These are phyloP conservation scores for Diadumene lineata DNA, from an alignment of 92 coral and sea anemone species.

Conservation along the genomic window DNA sequence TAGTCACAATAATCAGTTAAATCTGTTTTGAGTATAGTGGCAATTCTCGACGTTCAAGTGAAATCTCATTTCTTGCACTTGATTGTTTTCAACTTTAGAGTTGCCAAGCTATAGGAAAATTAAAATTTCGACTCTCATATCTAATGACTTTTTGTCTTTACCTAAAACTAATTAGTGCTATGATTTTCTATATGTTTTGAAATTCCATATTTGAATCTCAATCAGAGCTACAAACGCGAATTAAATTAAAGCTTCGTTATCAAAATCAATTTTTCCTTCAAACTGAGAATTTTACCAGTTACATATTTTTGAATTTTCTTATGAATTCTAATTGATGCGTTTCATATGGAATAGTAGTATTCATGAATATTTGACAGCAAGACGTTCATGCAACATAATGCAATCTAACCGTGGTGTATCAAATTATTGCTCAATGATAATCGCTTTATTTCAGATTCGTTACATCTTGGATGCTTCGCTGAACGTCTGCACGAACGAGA, in stretches of 20 bases:
- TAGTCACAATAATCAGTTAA: not conserved
- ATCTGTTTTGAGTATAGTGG: not conserved
- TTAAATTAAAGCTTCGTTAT: not conserved
- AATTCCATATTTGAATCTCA: not conserved
- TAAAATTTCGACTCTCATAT: not conserved
- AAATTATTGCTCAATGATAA: not conserved
- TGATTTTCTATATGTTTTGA: not conserved
- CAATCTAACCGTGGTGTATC: not conserved
- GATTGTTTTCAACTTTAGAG: not conserved
- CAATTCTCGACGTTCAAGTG: not conserved
- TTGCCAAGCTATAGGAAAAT: not conserved
- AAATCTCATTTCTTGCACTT: no score
- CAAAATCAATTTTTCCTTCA: not conserved
- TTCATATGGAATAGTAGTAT: not conserved
- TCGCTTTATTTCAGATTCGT: conserved; percentile 49
- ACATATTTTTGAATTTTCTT: not conserved
- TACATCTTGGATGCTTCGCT: conserved; percentile 72
- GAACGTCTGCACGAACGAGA: conserved; percentile 51
- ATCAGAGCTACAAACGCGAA: not conserved
- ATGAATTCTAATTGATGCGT: no score
- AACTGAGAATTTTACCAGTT: no score
- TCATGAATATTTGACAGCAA: not conserved
- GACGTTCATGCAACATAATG: not conserved
- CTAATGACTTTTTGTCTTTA: not conserved
- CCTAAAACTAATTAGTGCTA: not conserved